Conservation (phyloP, 1,140 invertebrate species). For the Conus ventricosus region DNA sequence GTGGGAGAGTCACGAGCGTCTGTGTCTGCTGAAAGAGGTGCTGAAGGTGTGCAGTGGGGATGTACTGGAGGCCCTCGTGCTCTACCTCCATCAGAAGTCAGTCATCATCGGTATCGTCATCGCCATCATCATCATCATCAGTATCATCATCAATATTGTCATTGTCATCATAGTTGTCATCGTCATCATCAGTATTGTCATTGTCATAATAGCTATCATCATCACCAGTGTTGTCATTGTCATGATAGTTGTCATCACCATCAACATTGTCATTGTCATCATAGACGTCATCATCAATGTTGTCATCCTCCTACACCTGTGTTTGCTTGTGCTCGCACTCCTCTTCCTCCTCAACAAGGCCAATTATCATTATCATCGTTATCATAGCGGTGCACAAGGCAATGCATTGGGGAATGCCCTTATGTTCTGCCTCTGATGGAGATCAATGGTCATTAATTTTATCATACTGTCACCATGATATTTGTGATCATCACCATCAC, state of each 20-base stretch:
- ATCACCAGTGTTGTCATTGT: background rate
- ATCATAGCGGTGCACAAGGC: too few species aligned
- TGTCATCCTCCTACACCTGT: background rate
- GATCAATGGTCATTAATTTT: background rate
- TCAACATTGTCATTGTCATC: background rate
- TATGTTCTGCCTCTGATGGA: too few species aligned
- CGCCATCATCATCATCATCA: background rate
- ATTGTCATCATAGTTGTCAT: background rate
- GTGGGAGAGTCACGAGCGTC: conserved; percentile 67
- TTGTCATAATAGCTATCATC: background rate
- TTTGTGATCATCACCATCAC: too few species aligned
- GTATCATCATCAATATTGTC: background rate
- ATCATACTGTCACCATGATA: too few species aligned
- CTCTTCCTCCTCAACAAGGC: too few species aligned
- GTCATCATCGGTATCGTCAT: conserved; percentile 12
- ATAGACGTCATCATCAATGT: background rate
- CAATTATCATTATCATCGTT: too few species aligned
- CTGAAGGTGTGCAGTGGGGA: conserved; percentile 58
- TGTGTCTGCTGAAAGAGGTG: conserved; percentile 62
- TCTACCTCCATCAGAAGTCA: conserved; percentile 61
- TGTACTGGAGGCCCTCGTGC: conserved; percentile 57
- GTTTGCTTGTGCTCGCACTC: background rate
- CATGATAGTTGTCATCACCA: background rate
- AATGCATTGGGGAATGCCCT: too few species aligned
- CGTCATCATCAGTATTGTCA: background rate